phyloP scores from a whole-genome alignment of 37 sponge, comb jelly and placozoan genomes.

The Aphrocallistes beatrix region DNA sequence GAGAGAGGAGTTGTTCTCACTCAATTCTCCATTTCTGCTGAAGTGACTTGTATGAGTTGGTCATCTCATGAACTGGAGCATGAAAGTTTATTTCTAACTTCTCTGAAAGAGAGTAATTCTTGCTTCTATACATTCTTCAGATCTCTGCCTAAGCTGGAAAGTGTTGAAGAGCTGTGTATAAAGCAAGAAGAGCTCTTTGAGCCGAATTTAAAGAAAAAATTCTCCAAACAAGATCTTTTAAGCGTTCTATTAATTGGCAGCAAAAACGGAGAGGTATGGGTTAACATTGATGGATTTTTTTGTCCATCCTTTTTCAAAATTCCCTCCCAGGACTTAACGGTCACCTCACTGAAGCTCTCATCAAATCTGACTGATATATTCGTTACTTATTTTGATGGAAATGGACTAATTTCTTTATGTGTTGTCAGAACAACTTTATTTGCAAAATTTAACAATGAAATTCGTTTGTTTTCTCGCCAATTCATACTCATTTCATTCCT shows the following conservation, averaged over 20 bases:
- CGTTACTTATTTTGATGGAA: neutral
- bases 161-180: neutral
- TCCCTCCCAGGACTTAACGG: neutral
- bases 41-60: neutral
- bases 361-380: neutral
- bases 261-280: constrained; percentile 3
- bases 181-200: neutral
- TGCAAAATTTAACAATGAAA: neutral
- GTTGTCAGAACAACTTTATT: neutral
- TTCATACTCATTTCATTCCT: neutral
- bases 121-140: neutral
- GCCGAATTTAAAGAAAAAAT: neutral
- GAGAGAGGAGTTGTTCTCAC: neutral
- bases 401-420: neutral
- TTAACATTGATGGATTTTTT: constrained; percentile 2
- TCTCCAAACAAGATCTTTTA: neutral
- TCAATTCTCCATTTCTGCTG: constrained; percentile 12
- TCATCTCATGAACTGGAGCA: neutral
- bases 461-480: neutral
- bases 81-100: neutral
- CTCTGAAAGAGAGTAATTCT: neutral
- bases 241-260: neutral
- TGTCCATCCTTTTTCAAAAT: neutral
- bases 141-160: neutral
- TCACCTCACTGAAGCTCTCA: neutral